Base-by-base conservation (phyloP, 2,113 vertebrate species). In the Pluvianellus socialis region DNA sequence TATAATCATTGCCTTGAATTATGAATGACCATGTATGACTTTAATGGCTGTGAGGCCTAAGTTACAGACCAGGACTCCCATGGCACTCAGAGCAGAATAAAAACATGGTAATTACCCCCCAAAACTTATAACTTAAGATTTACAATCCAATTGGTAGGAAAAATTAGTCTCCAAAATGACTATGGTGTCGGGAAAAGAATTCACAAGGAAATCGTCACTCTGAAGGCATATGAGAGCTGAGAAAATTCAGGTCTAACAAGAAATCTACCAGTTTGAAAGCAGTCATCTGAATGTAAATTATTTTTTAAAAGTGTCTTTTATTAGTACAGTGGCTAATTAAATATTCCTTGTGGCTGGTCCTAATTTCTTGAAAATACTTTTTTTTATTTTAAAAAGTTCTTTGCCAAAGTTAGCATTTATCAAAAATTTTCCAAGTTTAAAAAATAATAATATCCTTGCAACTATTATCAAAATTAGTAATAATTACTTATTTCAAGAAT, bases 1-100 rank as follows among this genome's bases (percentile, higher is more conserved):
- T 74, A 70, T 13, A 90, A 94, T 91, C 53, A 44, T 52, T 90
- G n/a, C 30, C 49, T 77, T 93, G 86, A 86, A 84, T 95, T 93
- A 88, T 88, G 50, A 80, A 86, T 90, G 42, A 38, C 28, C 2
- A 2, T 62, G 18, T 86, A 35, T 67, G 59, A 47, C 61, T 90
- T 76, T 6, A 86, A 55, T 79, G 79, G 47, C 56, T 88, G 7
- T 65, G 83, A 94, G 49, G 35, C 33, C 35, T 42, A 5, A 81
- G 40, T 72, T 72, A 88, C 61, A 91, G 52, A 76, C 33, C 23
- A 75, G 58, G 44, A 86, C 16, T 90, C 74, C 62, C 33, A 3
- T 50, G n/a, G 42, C 2, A 2, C 35, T 92, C 38, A 63, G 47
- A 76, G n/a, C 38, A 71, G 45, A 90, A 77, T 49, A 42, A 83